A percentile compares a stretch with the other conserved stretches of the same genome.
These are phyloP conservation scores for Calephelis perditalis DNA, from an alignment of 2,888 invertebrate species.

Conservation along the genomic window DNA sequence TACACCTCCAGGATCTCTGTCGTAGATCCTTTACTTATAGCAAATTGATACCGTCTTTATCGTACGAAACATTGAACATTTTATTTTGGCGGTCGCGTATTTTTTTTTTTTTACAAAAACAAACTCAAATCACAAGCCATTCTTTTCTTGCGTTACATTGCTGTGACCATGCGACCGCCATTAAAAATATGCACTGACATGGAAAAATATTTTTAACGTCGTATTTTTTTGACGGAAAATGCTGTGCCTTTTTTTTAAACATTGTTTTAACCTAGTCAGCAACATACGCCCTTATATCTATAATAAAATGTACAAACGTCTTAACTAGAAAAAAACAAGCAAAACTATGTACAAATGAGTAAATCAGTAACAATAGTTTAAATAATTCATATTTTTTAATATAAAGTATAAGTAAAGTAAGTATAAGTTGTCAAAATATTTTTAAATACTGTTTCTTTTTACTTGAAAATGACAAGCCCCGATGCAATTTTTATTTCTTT, in stretches of 20 bases:
- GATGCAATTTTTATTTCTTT: too few species aligned
- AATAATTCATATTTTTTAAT: too few species aligned
- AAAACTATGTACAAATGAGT: constrained; percentile 34
- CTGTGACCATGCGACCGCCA: constrained; percentile 49
- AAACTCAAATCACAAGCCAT: constrained; percentile 53
- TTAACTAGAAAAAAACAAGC: constrained; percentile 33
- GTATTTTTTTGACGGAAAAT: constrained; percentile 37
- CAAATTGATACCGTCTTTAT: constrained; percentile 8
- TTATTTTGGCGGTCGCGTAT: constrained; percentile 57
- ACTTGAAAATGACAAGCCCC: too few species aligned
- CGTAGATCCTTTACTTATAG: too few species aligned
- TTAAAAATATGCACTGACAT: constrained; percentile 56
- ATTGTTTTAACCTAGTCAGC: constrained; percentile 47
- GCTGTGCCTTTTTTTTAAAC: constrained; percentile 34
- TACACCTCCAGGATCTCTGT: too few species aligned
- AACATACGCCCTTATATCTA: constrained; percentile 39
- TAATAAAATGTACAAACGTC: constrained; percentile 39
- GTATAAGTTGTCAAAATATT: too few species aligned
- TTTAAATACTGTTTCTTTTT: too few species aligned
- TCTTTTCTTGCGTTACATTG: constrained; percentile 70
- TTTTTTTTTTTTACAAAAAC: constrained; percentile 56
- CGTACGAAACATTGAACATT: constrained; percentile 43
- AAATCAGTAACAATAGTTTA: constrained; percentile 23
- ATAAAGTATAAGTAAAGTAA: too few species aligned
- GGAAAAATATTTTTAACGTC: constrained; percentile 62